phyloP scores from a whole-genome alignment of 2,888 invertebrate species.

The Julus scanicus region DNA sequence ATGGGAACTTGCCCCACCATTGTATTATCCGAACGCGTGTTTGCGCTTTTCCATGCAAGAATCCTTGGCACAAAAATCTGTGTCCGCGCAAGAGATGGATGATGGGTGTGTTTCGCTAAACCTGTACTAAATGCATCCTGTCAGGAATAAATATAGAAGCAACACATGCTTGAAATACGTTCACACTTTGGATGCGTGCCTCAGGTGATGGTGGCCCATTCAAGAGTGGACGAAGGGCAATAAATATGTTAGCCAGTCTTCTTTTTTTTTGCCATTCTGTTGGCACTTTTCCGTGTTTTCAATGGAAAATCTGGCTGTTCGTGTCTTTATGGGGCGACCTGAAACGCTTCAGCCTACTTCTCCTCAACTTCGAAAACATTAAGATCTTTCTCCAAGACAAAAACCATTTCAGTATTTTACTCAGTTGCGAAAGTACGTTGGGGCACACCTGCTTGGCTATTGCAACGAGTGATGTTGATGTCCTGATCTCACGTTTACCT shows the following conservation, averaged over 20 bases:
- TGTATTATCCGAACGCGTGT: too few relatives aligned
- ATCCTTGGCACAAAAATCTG: neutral
- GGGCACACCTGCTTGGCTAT: constrained; percentile 25
- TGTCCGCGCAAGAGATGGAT: neutral
- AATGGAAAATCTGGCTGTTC: neutral
- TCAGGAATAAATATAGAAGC: constrained; percentile 29
- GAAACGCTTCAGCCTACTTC: neutral
- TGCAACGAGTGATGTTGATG: neutral
- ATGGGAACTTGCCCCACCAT: neutral
- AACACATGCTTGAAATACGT: constrained; percentile 19
- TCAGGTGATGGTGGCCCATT: constrained; percentile 14
- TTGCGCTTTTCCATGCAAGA: neutral
- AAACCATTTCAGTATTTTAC: constrained; percentile 14
- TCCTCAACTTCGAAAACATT: neutral
- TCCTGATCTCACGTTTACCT: neutral
- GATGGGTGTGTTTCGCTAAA: neutral
- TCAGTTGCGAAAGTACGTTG: neutral
- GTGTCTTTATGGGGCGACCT: neutral
- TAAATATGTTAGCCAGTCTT: neutral
- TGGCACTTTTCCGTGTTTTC: neutral
- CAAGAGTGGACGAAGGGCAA: neutral
- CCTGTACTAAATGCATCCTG: constrained; percentile 20
- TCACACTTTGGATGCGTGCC: constrained; percentile 25
- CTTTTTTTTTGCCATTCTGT: neutral
- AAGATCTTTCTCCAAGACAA: constrained; percentile 14